Evolutionary conservation across 2,113 vertebrate genomes (phyloP).

Genomic region (Onychorhynchus coronatus): DNA sequence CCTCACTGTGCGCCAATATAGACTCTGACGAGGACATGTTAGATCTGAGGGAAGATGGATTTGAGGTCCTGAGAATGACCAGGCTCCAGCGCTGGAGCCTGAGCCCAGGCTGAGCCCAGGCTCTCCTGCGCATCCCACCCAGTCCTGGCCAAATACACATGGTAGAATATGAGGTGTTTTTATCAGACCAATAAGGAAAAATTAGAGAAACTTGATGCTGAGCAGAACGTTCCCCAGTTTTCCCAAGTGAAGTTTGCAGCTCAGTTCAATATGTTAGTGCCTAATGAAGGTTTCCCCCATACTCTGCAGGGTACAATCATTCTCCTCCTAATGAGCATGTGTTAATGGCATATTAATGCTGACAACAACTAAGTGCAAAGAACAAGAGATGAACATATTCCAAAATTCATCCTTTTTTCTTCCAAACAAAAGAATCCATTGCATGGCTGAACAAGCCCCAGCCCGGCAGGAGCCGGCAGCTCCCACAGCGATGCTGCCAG

Average conservation of each 20-base stretch:
- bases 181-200: neutral
- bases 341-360: constrained; percentile 58
- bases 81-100: neutral
- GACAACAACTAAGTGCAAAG: constrained; percentile 38
- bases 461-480: neutral
- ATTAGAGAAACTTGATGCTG: neutral
- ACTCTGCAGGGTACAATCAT: constrained; percentile 55
- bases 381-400: constrained; percentile 23
- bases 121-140: fast-evolving
- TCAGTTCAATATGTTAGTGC: constrained; percentile 44
- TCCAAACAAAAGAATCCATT: neutral
- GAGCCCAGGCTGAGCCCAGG: neutral
- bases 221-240: neutral
- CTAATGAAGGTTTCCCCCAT: constrained; percentile 50
- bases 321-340: constrained; percentile 34
- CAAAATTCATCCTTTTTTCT: neutral
- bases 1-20: neutral
- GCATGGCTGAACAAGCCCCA: neutral
- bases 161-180: neutral
- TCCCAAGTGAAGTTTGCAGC: constrained; percentile 34
- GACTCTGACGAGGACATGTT: neutral
- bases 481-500: neutral
- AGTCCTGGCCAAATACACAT: neutral
- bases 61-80: constrained; percentile 1
- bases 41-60: neutral